Base-by-base conservation (phyloP, 2,888 invertebrate species). In the Nasonia oneida region DNA sequence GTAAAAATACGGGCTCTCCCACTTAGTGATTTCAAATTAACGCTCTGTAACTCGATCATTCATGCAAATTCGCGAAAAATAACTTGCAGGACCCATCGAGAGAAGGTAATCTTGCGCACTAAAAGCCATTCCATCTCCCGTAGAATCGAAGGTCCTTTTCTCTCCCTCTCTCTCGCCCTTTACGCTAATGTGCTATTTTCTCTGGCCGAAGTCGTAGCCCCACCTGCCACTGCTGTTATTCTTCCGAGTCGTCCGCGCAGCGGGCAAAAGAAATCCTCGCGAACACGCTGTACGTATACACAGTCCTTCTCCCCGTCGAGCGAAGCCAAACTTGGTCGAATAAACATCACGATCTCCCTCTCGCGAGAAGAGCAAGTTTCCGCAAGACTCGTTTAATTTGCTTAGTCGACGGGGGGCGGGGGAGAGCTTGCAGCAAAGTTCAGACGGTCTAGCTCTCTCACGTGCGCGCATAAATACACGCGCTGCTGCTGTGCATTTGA, bases 351-450 rank as follows among this genome's bases (percentile, higher is more conserved):
- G 77, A 80, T 50, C 39, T 39, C 18, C 23, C 23, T 12, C 39
- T 29, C 12, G 12, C 12, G 39, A 33, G 10, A 37, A 0, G 3
- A 8, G 23, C 23, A 81, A 78, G 50, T 85, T 78, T 74, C 50
- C 39, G 23, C 70, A 39, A 75, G 70, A 75, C 83, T 83, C 76
- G 80, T 70, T 50, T 83, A 86, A 86, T 86, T 86, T 86, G 83
- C 83, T 86, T 82, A 86, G 74, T 23, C 77, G 18, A 74, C 71
- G 42, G 23, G n/a, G 39, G 4, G 23, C n/a, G 64, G 42, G 15
- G 53, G 23, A n/a, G 57, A 61, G 57, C 67, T 67, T 33, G 67
- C 67, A 33, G 67, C 67, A 67, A 64, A 64, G 64, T 64, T 64
- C 64, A 29, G 29, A 29, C 14, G n/a, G 2, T 12, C n/a, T 1